A percentile compares a stretch with the other conserved stretches of the same genome.
Conservation (phyloP, 2,797 vertebrate species). For the Rhodeus uyekii region DNA sequence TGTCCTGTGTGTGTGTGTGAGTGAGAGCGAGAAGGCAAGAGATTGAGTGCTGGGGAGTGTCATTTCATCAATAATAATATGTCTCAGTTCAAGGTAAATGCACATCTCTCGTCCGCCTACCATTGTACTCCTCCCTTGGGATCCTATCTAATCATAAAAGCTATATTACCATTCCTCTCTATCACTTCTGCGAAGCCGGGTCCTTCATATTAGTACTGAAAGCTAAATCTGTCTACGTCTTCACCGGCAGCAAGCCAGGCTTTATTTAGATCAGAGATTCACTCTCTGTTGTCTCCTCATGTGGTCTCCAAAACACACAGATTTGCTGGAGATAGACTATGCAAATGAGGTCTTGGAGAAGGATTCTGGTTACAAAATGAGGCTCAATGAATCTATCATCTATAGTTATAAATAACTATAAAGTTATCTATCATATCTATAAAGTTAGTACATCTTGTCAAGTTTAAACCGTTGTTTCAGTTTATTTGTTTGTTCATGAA, state of each 20-base stretch:
- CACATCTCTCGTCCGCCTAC: constrained; percentile 26
- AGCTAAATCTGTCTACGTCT: constrained; percentile 1
- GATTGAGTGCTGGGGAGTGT: background rate
- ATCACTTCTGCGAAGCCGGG: background rate
- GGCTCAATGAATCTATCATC: too few species aligned
- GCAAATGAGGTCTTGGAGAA: background rate
- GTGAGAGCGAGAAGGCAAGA: background rate
- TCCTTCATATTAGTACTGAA: constrained; percentile 4
- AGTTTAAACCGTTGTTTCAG: background rate
- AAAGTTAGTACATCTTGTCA: background rate
- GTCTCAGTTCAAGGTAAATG: constrained; percentile 46
- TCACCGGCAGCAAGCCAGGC: background rate
- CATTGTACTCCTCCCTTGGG: constrained; percentile 9
- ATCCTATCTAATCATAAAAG: constrained; percentile 45
- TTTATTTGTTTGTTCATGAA: background rate
- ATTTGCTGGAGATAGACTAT: background rate
- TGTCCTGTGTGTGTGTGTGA: background rate
- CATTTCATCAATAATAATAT: constrained; percentile 33
- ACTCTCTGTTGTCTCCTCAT: background rate
- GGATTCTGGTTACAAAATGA: background rate
- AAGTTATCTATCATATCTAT: background rate
- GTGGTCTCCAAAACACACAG: background rate
- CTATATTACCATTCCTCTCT: constrained; percentile 26
- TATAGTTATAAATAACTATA: too few species aligned
- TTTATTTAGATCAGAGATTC: background rate